Base-by-base conservation (phyloP, 1,140 invertebrate genomes). In the Formica exsecta region DNA sequence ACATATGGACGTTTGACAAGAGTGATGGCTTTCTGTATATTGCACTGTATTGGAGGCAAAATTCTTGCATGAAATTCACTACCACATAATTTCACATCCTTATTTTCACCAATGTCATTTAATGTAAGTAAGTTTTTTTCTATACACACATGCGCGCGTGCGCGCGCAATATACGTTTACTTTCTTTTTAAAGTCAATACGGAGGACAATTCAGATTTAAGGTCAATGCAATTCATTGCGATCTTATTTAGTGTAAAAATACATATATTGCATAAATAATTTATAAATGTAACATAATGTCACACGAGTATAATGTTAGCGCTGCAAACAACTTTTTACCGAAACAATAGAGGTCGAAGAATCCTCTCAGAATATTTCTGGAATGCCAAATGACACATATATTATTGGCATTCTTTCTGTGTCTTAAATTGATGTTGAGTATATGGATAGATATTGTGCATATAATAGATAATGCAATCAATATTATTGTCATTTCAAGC, bases 1-100 rank as follows among this genome's bases (percentile, higher is more conserved):
- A 94, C 96, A 97, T 93, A 95, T 97, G 94, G 97, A 97, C 93
- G 97, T 97, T 95, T 97, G 96, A 96, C 95, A 94, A 88, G 86
- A 90, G 87, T 91, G 90, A 87, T 87, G 85, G 87, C 80, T 92
- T 90, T 90, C 86, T 85, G 83, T 91, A 91, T 66, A 92, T 92
- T 90, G 48, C 87, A 85, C 71, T 87, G 64, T 84, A 88, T 83
- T 86, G 81, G 83, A 87, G 70, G 86, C 87, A 70, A 87, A 87
- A 86, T 84, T 73, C 64, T 91, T 68, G 68, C 83, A 86, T 80
- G 87, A 89, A 54, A 89, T 80, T 89, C 84, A 83, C 66, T 84
- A 62, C 84, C 86, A 87, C 81, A 85, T 87, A 88, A 90, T 74
- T 76, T 92, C 77, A 86, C 64, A 68, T 51, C 76, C 88, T 91